Base-by-base conservation (phyloP, 2,113 vertebrate genomes). In the Pangasianodon hypophthalmus region DNA sequence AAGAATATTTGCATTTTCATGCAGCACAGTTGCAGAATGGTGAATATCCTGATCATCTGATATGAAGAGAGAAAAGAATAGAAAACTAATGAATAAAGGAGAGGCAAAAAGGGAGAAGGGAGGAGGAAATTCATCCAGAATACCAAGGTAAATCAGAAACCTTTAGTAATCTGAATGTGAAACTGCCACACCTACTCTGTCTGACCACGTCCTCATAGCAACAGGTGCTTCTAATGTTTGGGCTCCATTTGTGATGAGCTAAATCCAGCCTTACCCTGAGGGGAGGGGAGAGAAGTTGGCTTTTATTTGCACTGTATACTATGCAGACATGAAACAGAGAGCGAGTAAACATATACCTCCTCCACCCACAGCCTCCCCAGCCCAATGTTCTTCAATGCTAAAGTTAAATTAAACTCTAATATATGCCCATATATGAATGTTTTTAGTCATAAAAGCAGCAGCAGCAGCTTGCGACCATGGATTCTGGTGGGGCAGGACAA, bases 81-180 rank as follows among this genome's bases (percentile, higher is more conserved):
- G 26, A 58, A 64, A 69, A n/a, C 48, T 21, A 81, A 32, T 62
- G n/a, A 84, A 50, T 24, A 73, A 84, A 60, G 16, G 58, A 86
- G 0, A 88, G 32, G n/a, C 41, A 88, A 18, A 58, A 69, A 24
- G 41, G 21, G 4, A 44, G n/a, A 32, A 64, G 18, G 37, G 26
- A 50, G 60, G 41, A 64, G 50, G 8, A 71, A 26, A 77, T 48
- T 60, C 90, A 91, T 91, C 88, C 87, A 91, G 91, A 92, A 77
- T 88, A 18, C 86, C 91, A 77, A 83, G 88, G 91, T 79, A 92
- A 46, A 60, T 86, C 19, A n/a, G 62, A 52, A 85, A 62, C 56
- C 56, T 86, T 88, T 64, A 85, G 73, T 16, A 50, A 71, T 52
- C 11, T 62, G 58, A 84, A 71, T 86, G 1, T 88, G 62, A 88